These are phyloP conservation scores for Troglohyphantes excavatus DNA, from an alignment of 2,888 invertebrate species.

Conservation along the genomic window DNA sequence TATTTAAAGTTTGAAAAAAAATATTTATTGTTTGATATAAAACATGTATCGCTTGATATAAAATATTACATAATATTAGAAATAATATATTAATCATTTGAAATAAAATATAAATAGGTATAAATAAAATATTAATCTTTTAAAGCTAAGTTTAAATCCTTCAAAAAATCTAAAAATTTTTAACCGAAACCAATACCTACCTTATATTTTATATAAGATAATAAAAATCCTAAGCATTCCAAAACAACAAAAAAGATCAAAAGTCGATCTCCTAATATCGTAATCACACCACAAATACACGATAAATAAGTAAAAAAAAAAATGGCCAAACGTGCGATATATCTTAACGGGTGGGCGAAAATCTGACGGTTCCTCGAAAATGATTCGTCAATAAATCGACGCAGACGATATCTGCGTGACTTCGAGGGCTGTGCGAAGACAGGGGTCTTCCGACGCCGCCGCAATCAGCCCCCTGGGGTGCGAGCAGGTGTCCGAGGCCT, in stretches of 20 bases:
- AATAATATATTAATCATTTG: too few relatives aligned
- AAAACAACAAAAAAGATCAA: neutral
- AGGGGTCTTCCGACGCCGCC: constrained; percentile 37
- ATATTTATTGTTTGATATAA: too few relatives aligned
- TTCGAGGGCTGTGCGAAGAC: constrained; percentile 16
- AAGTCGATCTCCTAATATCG: constrained; percentile 1
- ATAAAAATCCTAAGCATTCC: neutral
- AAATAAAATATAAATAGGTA: too few relatives aligned
- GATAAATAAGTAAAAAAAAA: neutral
- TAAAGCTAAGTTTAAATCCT: too few relatives aligned
- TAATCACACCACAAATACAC: neutral
- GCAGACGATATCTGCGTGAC: constrained; percentile 17
- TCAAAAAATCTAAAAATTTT: too few relatives aligned
- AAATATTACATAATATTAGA: too few relatives aligned
- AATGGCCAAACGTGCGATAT: neutral
- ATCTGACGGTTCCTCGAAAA: neutral
- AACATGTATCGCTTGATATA: too few relatives aligned
- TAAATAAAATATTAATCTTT: too few relatives aligned
- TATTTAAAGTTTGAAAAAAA: too few relatives aligned
- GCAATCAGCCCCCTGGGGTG: constrained; percentile 74
- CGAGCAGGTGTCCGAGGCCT: constrained; percentile 58
- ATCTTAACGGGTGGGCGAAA: neutral
- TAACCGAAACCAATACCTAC: too few relatives aligned
- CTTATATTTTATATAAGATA: neutral
- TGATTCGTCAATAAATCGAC: constrained; percentile 63